Conservation (phyloP, 2,888 invertebrate genomes). For the Nomada lathburiana region DNA sequence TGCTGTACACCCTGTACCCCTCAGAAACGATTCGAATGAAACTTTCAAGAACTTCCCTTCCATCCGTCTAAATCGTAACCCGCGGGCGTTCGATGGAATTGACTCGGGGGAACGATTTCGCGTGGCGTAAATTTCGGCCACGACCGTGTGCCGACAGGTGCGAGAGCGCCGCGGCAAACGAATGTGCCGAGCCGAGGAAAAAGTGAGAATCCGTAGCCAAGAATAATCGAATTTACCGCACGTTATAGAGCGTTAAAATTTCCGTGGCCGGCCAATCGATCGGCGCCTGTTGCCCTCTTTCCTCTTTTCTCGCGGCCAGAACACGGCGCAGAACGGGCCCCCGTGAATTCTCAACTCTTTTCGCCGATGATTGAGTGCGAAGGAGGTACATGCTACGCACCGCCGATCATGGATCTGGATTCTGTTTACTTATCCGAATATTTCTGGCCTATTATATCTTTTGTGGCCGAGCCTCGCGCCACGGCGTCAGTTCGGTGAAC, state of each 20-base stretch:
- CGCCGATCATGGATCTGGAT: no score
- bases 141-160: not conserved
- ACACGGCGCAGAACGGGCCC: not conserved
- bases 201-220: constrained; percentile 68
- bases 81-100: constrained; percentile 31
- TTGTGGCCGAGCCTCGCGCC: no score
- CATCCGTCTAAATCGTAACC: constrained; percentile 37
- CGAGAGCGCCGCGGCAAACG: constrained; percentile 48
- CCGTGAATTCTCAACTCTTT: no score
- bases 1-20: no score
- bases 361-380: not conserved
- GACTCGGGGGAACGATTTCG: not conserved
- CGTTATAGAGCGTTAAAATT: constrained; percentile 68
- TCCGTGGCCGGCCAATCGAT: constrained; percentile 59
- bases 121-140: constrained; percentile 21
- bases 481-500: no score
- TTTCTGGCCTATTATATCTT: no score
- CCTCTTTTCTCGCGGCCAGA: constrained; percentile 4
- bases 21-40: no score
- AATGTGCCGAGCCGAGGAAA: constrained; percentile 59
- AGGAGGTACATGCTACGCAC: no score
- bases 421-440: no score
- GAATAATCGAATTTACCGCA: constrained; percentile 71
- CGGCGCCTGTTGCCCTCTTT: constrained; percentile 45
- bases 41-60: not conserved